Percentiles rank a stretch among this genome's conserved stretches.
phyloP scores from a whole-genome alignment of 2,113 vertebrate species.

The Orycteropus afer region DNA sequence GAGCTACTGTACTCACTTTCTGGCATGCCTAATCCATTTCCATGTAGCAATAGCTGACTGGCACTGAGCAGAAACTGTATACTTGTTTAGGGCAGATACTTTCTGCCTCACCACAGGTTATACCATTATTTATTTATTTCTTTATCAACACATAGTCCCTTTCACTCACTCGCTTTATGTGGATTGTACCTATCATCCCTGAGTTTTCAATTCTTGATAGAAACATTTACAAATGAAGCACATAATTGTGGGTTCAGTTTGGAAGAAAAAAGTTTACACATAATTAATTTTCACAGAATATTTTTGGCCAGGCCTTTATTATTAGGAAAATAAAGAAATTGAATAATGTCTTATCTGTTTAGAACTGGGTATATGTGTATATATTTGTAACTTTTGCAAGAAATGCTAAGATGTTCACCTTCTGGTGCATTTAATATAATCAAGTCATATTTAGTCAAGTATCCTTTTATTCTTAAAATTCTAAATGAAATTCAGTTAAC shows the following conservation, averaged over 20 bases:
- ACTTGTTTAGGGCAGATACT: fast-evolving
- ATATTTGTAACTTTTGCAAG: not conserved
- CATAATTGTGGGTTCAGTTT: not conserved
- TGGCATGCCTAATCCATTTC: fast-evolving
- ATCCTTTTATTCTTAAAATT: not conserved
- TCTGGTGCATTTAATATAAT: not conserved
- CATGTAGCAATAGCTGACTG: fast-evolving
- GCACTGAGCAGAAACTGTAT: fast-evolving
- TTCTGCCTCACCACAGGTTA: fast-evolving
- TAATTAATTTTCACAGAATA: not conserved
- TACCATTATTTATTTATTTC: fast-evolving
- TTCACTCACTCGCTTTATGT: not conserved
- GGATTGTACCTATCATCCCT: not conserved
- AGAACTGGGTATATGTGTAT: not conserved
- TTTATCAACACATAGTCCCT: not conserved
- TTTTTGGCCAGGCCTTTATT: not conserved
- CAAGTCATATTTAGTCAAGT: not conserved
- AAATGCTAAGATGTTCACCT: not conserved
- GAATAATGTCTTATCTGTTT: not conserved
- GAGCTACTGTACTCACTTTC: fast-evolving
- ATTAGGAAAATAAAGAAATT: not conserved
- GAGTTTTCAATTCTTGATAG: not conserved
- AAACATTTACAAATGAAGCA: not conserved
- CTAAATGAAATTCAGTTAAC: not conserved
- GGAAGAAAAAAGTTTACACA: not conserved